These are phyloP conservation scores for Calcarius ornatus DNA, from an alignment of 2,113 vertebrate genomes.

Conservation along the genomic window DNA sequence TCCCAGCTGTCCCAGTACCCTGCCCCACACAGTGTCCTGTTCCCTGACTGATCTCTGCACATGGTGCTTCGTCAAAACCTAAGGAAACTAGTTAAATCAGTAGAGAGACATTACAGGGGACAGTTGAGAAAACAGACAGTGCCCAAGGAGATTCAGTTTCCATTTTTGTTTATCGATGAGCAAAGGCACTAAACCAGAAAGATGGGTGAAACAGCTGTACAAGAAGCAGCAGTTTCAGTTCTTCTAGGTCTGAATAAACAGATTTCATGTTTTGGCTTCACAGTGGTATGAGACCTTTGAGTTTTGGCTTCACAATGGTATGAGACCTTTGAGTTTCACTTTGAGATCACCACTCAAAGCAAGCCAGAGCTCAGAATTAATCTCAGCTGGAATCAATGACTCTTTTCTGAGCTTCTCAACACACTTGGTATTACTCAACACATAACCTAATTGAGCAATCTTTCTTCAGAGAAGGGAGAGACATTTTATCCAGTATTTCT, in stretches of 20 bases:
- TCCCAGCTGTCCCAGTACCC: background rate
- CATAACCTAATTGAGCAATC: background rate
- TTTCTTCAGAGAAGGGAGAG: background rate
- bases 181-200: background rate
- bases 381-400: background rate
- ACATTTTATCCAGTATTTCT: background rate
- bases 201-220: background rate
- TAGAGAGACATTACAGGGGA: background rate
- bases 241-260: background rate
- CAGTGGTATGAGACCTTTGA: background rate
- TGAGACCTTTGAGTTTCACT: constrained; percentile 6
- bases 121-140: background rate
- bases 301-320: background rate
- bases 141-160: background rate
- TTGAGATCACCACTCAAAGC: background rate
- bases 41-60: background rate
- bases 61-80: background rate
- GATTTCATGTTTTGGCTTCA: background rate
- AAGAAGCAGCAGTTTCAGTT: background rate
- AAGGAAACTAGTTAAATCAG: background rate
- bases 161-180: background rate
- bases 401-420: background rate
- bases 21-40: background rate
- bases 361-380: background rate
- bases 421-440: background rate